These are phyloP conservation scores for Eupithecia centaureata DNA, from an alignment of 2,888 invertebrate species.

Conservation along the genomic window DNA sequence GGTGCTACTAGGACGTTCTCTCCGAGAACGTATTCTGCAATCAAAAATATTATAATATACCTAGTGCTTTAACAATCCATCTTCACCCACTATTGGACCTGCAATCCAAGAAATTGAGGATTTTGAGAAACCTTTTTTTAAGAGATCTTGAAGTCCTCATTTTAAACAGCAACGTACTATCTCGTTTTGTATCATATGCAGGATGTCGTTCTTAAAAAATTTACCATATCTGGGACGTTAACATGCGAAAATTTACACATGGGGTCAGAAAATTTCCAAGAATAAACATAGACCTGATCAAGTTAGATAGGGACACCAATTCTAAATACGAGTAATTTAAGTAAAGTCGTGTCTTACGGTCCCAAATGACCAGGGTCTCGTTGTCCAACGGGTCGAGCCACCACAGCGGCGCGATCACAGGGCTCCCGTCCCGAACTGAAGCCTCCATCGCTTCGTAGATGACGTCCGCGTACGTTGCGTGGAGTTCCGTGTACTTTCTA, in stretches of 20 bases:
- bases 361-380: conserved; percentile 83
- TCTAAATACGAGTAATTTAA: not conserved
- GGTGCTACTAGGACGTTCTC: conserved; percentile 91
- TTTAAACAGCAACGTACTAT: not conserved
- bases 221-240: not conserved
- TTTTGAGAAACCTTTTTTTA: not conserved
- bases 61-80: not conserved
- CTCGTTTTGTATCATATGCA: not conserved
- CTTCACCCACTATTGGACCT: not conserved
- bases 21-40: conserved; percentile 91
- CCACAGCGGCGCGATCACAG: conserved; percentile 93
- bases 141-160: not conserved
- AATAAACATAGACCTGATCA: not conserved
- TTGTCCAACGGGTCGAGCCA: conserved; percentile 89
- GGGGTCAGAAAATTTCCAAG: not conserved
- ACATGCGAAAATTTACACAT: not conserved
- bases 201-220: not conserved
- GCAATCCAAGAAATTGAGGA: not conserved
- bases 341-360: conserved; percentile 70
- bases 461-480: conserved; percentile 84
- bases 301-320: not conserved
- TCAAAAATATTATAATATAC: too few relatives aligned
- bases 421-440: conserved; percentile 85
- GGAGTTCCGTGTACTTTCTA: conserved; percentile 86
- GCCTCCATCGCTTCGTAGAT: conserved; percentile 86